Conservation (phyloP, 2,888 invertebrate genomes). For the Mamestra brassicae region DNA sequence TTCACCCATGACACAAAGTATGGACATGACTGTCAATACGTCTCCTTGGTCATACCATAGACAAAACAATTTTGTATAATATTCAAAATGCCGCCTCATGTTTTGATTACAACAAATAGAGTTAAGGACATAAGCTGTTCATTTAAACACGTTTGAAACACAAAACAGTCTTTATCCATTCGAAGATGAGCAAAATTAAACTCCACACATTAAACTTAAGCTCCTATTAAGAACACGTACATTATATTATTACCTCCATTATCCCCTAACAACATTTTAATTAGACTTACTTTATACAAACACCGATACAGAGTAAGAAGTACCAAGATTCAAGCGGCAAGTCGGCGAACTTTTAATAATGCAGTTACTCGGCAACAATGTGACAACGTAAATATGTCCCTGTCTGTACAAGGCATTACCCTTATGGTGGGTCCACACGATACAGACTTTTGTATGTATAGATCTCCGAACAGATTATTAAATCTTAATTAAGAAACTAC, state of each 20-base stretch:
- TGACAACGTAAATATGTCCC: conserved; percentile 45
- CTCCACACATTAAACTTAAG: background rate
- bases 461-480: too few relatives aligned
- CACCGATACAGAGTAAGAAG: conserved; percentile 23
- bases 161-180: conserved; percentile 7
- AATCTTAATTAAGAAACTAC: too few relatives aligned
- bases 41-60: too few relatives aligned
- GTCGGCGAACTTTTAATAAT: conserved; percentile 51
- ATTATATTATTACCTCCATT: conserved; percentile 25
- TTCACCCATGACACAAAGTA: too few relatives aligned
- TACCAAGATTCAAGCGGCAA: conserved; percentile 21
- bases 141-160: background rate
- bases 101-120: conserved; percentile 1
- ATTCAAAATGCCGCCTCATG: too few relatives aligned
- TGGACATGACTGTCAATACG: too few relatives aligned
- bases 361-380: conserved; percentile 34
- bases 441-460: too few relatives aligned
- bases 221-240: conserved; percentile 20
- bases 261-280: conserved; percentile 16
- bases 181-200: background rate
- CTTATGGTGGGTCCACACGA: background rate
- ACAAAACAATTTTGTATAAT: too few relatives aligned
- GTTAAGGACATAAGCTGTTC: background rate
- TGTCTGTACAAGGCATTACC: conserved; percentile 40
- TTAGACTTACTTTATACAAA: conserved; percentile 22